These are phyloP conservation scores for Hycleus phaleratus DNA, from an alignment of 1,140 invertebrate species.

Conservation along the genomic window DNA sequence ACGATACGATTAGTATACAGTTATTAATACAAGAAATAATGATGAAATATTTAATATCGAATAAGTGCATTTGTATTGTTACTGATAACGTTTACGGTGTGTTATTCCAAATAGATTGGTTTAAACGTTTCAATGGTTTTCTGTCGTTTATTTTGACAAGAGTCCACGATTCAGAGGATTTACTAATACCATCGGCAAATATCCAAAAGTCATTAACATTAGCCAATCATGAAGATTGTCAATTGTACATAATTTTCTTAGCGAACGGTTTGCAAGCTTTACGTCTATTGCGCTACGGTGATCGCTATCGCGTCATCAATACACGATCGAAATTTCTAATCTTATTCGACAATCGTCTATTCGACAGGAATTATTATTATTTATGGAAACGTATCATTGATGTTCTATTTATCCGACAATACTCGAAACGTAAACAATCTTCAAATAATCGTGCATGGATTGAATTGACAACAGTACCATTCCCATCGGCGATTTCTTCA, in stretches of 20 bases:
- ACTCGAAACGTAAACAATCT: constrained; percentile 36
- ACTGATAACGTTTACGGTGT: constrained; percentile 46
- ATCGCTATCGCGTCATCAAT: constrained; percentile 60
- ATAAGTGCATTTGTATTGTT: constrained; percentile 45
- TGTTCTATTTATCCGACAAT: constrained; percentile 60
- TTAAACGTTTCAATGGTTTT: constrained; percentile 34
- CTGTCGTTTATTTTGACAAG: constrained; percentile 51
- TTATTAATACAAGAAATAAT: constrained; percentile 29
- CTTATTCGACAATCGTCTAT: constrained; percentile 58
- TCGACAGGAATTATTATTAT: constrained; percentile 56
- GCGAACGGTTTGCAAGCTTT: constrained; percentile 60
- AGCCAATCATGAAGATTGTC: constrained; percentile 56
- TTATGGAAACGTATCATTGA: constrained; percentile 71
- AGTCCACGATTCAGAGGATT: constrained; percentile 57
- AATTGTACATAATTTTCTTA: constrained; percentile 63
- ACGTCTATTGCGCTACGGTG: constrained; percentile 58
- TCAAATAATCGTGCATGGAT: constrained; percentile 46
- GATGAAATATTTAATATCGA: constrained; percentile 26
- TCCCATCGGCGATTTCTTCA: constrained; percentile 50
- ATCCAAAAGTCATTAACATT: constrained; percentile 48
- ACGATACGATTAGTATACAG: constrained; percentile 1
- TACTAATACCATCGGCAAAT: constrained; percentile 50
- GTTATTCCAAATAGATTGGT: constrained; percentile 43
- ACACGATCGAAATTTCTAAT: constrained; percentile 61
- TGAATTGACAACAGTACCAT: constrained; percentile 62